These are phyloP conservation scores for Drosophila pseudoobscura DNA, from an alignment of 1,140 invertebrate genomes.

Conservation along the genomic window DNA sequence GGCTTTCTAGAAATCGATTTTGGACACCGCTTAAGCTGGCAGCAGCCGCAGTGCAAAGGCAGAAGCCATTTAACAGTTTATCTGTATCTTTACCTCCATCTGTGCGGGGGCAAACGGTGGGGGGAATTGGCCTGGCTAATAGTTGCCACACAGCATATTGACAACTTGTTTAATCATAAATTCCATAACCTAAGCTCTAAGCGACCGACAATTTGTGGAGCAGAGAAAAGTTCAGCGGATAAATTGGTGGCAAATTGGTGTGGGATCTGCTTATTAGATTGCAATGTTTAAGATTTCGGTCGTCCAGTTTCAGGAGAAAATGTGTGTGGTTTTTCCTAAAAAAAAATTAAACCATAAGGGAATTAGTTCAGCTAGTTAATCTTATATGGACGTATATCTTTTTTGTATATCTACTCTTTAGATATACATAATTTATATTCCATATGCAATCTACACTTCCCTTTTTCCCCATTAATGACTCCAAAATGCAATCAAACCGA, in stretches of 20 bases:
- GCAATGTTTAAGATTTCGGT: slow-evolving; percentile 8
- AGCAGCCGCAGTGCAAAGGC: slow-evolving; percentile 1
- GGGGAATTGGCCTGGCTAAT: slow-evolving; percentile 33
- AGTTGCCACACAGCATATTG: slow-evolving; percentile 47
- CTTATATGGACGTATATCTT: too few relatives aligned
- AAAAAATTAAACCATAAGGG: too few relatives aligned
- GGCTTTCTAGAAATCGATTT: slow-evolving; percentile 59
- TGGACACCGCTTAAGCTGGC: slow-evolving; percentile 24
- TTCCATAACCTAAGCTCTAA: slow-evolving; percentile 65
- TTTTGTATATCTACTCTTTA: too few relatives aligned
- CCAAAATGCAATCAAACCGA: background rate
- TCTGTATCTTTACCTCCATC: slow-evolving; percentile 35
- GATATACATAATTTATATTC: too few relatives aligned
- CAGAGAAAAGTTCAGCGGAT: background rate
- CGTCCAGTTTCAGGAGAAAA: background rate
- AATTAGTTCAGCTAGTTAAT: too few relatives aligned
- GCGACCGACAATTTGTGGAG: slow-evolving; percentile 28
- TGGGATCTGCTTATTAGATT: slow-evolving; percentile 12
- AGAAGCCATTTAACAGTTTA: slow-evolving; percentile 67
- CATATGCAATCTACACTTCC: background rate
- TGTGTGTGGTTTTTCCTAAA: too few relatives aligned
- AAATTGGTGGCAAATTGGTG: slow-evolving; percentile 13
- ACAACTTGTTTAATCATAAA: slow-evolving; percentile 77
- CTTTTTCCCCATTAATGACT: slow-evolving; percentile 6
- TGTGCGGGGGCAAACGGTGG: background rate